Base-by-base conservation (phyloP, 2,113 vertebrate species). In the Sporophila hypoxantha region DNA sequence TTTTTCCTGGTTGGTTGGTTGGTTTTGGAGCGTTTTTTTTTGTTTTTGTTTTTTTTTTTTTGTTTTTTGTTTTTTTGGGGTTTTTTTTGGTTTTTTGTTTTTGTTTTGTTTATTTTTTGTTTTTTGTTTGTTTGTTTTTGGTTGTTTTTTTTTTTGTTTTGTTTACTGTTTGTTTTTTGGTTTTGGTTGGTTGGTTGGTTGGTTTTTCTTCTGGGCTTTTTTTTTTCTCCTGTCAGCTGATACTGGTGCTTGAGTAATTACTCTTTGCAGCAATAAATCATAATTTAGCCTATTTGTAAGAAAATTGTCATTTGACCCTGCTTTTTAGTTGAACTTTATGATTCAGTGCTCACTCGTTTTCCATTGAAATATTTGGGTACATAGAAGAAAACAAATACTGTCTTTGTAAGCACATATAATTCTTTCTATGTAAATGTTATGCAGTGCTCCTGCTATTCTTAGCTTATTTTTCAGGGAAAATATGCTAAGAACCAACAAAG, bases 351-450 rank as follows among this genome's bases (percentile, higher is more conserved):
- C 52, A 25, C 5, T 32, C 30, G 47, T 69, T 74, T 83, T 80
- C 71, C 17, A 64, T 36, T 64, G 36, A 70, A 77, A 83, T 91
- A 64, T 56, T 87, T 74, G 9, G 5, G 14, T 70, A 59, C n/a
- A 39, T 21, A 74, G 30, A 78, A 50, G 16, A 87, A 89, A 83
- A 67, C 18, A 74, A 83, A 75, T 36, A 41, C 15, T 23, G 30
- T n/a, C 44, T 55, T 82, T 89, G 26, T 75, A 82, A 87, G 56
- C 22, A 82, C 36, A 77, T 47, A 41, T 41, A 80, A 83, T 67
- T 25, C 17, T 69, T 85, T 87, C 68, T 52, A 53, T 76, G 52
- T 59, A 67, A 85, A 77, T 77, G 12, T 85, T 87, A 64, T 44
- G 9, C 17, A 56, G 30, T 52, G 47, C 13, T 67, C 7, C 9